Evolutionary conservation across 2,797 vertebrate genomes (phyloP), one percentile per base, ranked within the genome.

Genomic region (Muscicapa striata): DNA sequence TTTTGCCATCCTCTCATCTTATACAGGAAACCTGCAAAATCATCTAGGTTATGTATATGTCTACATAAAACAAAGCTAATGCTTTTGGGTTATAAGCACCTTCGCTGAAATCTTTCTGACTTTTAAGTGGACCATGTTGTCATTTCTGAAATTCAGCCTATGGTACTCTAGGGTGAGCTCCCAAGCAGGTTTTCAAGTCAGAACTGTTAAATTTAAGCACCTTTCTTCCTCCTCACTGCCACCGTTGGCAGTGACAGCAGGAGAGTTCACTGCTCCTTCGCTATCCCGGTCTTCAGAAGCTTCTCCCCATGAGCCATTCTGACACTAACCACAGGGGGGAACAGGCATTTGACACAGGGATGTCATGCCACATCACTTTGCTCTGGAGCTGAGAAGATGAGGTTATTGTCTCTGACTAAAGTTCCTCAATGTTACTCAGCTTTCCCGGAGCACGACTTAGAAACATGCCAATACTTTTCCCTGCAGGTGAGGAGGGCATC

Each of bases 41-140:
- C 3, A 4, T 30, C 21, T 57, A 24, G 21, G 20, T 5, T 30
- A 70, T 1, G 19, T 54, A 3, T n/a, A 38, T 2, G 3, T 14
- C 51, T 45, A 72, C 15, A 26, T 3, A 38, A 27, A 63, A 89
- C 38, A 58, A 84, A 93, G 34, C 8, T 34, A 23, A 59, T 32
- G 7, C 17, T 49, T 82, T 58, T 54, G 41, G 4, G 27, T 29
- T 78, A 36, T 26, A 22, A 78, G 43, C 26, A 72, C 18, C 46
- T 84, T 61, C 1, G 4, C 30, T 30, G 41, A 59, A 81, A 32
- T 66, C 2, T 23, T 58, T 55, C 22, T 62, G 45, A 15, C 32
- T 87, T 78, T 63, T 14, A 52, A 34, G 12, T 40, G 32, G 8
- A 61, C 40, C 27, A 61, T 10, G 43, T 27, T 86, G 62, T n/a